phyloP scores from a whole-genome alignment of 2,113 vertebrate species.

The Semnornis frantzii region DNA sequence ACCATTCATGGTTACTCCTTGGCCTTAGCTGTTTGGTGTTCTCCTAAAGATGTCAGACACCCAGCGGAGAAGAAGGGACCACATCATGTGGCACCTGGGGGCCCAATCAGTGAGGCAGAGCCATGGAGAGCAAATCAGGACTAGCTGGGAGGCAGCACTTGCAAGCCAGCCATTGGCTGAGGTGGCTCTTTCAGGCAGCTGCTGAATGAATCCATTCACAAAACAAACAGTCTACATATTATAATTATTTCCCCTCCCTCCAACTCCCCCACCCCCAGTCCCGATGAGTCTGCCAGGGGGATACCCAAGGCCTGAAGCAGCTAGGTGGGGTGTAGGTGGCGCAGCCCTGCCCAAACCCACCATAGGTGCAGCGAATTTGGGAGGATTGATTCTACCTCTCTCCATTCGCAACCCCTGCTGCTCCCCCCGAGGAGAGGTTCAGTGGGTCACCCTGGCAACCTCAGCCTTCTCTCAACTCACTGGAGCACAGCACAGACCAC shows the following conservation, averaged over 20 bases:
- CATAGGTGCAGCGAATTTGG: background rate
- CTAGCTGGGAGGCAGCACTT: background rate
- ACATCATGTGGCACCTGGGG: background rate
- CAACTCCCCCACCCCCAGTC: too few species aligned
- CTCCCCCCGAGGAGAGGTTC: background rate
- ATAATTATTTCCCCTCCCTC: too few species aligned
- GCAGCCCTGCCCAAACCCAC: background rate
- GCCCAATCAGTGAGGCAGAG: background rate
- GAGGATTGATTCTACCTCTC: background rate
- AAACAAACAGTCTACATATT: background rate
- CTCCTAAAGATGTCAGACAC: background rate
- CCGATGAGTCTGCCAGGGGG: background rate
- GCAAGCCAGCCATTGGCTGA: background rate
- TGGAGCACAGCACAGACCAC: rapidly evolving
- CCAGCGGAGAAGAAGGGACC: background rate
- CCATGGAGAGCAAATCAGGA: background rate
- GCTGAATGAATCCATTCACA: constrained; percentile 56
- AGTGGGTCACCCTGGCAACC: background rate
- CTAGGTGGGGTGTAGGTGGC: background rate
- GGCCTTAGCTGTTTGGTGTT: background rate
- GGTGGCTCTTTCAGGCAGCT: background rate
- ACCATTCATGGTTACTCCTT: background rate
- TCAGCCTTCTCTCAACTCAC: background rate
- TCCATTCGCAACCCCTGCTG: background rate
- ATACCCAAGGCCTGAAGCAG: background rate